Conservation (phyloP, 2,797 vertebrate genomes). For the Gephyroberyx darwinii region DNA sequence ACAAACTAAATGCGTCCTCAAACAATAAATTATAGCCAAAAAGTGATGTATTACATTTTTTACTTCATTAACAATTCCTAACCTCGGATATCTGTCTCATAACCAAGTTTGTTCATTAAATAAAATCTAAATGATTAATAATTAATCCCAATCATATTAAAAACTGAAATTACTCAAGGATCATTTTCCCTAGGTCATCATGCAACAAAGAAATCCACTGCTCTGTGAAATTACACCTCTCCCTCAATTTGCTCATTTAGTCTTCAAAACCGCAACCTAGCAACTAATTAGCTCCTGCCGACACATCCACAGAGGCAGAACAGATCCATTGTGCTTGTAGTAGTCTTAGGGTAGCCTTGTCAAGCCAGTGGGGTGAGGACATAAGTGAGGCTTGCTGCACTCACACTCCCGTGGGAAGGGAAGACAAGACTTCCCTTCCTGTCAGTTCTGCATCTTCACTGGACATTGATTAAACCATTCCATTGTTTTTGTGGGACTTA, state of each 20-base stretch:
- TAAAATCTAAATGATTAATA: constrained; percentile 62
- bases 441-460: constrained; percentile 8
- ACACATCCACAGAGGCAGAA: constrained; percentile 60
- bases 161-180: constrained; percentile 59
- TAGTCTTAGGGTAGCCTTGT: constrained; percentile 47
- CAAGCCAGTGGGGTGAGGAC: constrained; percentile 27
- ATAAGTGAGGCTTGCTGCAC: constrained; percentile 14
- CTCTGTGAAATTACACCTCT: constrained; percentile 66
- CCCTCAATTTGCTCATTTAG: constrained; percentile 59
- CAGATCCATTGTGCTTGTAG: constrained; percentile 51
- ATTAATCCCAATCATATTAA: constrained; percentile 60
- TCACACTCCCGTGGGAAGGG: constrained; percentile 6
- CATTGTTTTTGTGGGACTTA: constrained; percentile 15
- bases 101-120: constrained; percentile 55
- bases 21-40: constrained; percentile 38
- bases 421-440: constrained; percentile 16
- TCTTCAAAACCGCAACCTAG: constrained; percentile 55
- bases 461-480: constrained; percentile 31
- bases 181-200: constrained; percentile 51
- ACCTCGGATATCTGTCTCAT: constrained; percentile 34
- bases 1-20: constrained; percentile 31
- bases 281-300: constrained; percentile 60
- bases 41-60: constrained; percentile 24
- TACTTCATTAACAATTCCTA: constrained; percentile 38
- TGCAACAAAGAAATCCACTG: constrained; percentile 56